Base-by-base conservation (phyloP, 2,797 vertebrate genomes). In the Lindbergichthys nudifrons region DNA sequence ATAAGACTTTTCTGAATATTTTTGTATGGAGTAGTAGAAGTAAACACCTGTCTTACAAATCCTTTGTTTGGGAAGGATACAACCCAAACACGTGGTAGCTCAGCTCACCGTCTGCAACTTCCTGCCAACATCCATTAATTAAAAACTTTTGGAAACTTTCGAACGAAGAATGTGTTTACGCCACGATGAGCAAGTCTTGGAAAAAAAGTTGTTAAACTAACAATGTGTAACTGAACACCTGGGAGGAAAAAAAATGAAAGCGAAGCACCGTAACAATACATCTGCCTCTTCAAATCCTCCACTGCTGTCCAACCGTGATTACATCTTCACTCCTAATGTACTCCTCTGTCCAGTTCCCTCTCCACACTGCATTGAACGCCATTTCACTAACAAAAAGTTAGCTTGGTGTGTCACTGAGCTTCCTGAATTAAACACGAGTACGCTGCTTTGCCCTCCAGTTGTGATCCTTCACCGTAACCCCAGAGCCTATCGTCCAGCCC, bases 281-380 rank as follows among this genome's bases (percentile, higher is more conserved):
- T 79, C 68, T 45, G 43, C 65, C 74, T 73, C 82, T 70, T 73
- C 72, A 81, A 41, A 23, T 75, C 54, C 74, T 72, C 65, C 66
- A 30, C 68, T 64, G 69, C 78, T 48, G 63, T 71, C 62, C 48
- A 11, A 47, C 67, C 64, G 36, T 61, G 74, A 88, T 85, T 77
- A 76, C 70, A 64, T 47, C 75, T 63, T 61, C 67, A 62, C 70
- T 76, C 23, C 59, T 79, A 65, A 65, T 74, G 50, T 16, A 76
- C 63, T 65, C 60, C 60, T 83, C 78, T 4, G 23, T 77, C 78
- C 63, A 57, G 23, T 57, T 65, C n/a, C 39, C 15, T 39, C 69
- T 66, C 79, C 63, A 64, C 82, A 62, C 71, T 36, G 18, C 50
- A 4, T 65, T 41, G 46, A 59, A 62, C 48, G 2, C 42, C 19